Evolutionary conservation across 2,797 vertebrate genomes (phyloP), one percentile per base, ranked within the genome.

Genomic region (Sitta carolinensis): DNA sequence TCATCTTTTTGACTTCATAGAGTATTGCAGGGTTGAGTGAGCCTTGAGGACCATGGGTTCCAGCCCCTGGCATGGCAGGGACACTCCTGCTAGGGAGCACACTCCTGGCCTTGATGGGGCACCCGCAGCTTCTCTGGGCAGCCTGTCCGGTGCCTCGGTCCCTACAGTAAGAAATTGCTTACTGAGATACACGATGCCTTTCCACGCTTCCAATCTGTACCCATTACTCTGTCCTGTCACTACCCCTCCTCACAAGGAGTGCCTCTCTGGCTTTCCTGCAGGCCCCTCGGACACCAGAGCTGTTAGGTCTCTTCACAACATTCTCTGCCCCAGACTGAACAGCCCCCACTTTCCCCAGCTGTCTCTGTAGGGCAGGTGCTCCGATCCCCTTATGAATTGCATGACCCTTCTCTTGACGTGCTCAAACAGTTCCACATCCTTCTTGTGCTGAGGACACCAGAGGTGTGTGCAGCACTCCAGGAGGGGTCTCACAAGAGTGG

Each of bases 1-100:
- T 93, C 66, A 68, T 78, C 50, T 70, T 84, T 47, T 64, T 64
- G 36, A 9, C 50, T 52, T 42, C 9, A 15, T 5, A 9, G 21
- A 52, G 19, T 7, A 34, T 36, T 42, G 15, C 1, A 1, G 34
- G 30, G 18, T 36, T 64, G 47, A 50, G 32, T 11, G 30, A 55
- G 26, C 51, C 17, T 52, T 69, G 21, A 18, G 22, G 27, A 26
- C 26, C 3, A n/a, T 8, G 6, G 1, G 20, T 84, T 47, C 45
- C 13, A 34, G 1, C 2, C 10, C 5, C 1, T 10, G 34, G 18
- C 64, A 10, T 13, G 14, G 18, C 61, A 34, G 21, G 30, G 23
- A n/a, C 7, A 13, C 14, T 70, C 6, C 6, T n/a, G n/a, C n/a
- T n/a, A n/a, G n/a, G n/a, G n/a, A n/a, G n/a, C n/a, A n/a, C n/a